Base-by-base conservation (phyloP, 2,113 vertebrate species). In the Pelecanus crispus region DNA sequence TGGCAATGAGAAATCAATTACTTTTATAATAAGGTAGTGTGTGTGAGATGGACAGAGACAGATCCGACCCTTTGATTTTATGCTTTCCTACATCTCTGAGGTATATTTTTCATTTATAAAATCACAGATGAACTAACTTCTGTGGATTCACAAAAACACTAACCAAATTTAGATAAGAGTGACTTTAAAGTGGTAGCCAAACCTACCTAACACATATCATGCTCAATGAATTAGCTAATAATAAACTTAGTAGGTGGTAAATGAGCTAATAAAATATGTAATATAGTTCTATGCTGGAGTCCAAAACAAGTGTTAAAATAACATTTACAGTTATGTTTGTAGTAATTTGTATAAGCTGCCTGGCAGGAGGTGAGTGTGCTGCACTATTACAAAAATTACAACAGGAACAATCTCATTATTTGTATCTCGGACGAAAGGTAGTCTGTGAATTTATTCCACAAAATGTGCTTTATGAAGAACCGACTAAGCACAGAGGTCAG, bases 241-340 rank as follows among this genome's bases (percentile, higher is more conserved):
- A 97, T 84, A 71, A 97, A 88, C 96, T 82, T 91, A 44, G 95
- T 92, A 95, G 96, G 97, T 97, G 98, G 98, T 97, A 98, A 98
- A 98, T 97, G 96, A 97, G 74, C 85, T 98, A 98, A 98, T 98
- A 98, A 98, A 98, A 95, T 97, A 97, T 93, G 96, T 96, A 97
- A 98, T 98, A 95, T 89, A 96, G 81, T 97, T 98, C 98, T 95
- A 92, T 97, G 97, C 36, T 97, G 98, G 97, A 98, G 94, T 95
- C 97, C 97, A 97, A 97, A 94, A 72, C 78, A 96, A 96, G 90
- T 90, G 91, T 96, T 98, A 97, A 97, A 97, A 95, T 94, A 98
- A 96, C 94, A 95, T 96, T 98, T 98, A 98, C 89, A 11, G 1
- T 91, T 97, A 91, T 75, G 56, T 96, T 97, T 95, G 58, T 55